phyloP scores from a whole-genome alignment of 2,797 vertebrate species.

The Heterohyrax brucei region DNA sequence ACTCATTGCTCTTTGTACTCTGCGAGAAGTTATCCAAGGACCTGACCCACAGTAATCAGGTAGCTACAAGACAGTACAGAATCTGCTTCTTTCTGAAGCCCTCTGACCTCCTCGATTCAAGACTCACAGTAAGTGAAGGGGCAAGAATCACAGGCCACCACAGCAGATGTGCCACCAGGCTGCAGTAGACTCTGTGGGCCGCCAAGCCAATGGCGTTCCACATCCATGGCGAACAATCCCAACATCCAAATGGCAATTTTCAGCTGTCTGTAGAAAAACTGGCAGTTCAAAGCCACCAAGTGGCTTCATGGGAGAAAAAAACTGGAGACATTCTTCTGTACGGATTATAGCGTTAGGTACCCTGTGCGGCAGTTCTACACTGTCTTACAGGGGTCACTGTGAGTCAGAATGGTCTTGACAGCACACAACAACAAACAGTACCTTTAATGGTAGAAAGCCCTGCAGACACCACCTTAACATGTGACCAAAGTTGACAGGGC shows the following conservation, averaged over 20 bases:
- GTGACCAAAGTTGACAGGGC: neutral
- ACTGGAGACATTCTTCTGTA: too few relatives aligned
- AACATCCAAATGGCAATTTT: neutral
- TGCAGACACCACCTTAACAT: too few relatives aligned
- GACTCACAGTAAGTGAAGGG: rapidly evolving
- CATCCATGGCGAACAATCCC: rapidly evolving
- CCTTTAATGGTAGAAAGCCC: neutral
- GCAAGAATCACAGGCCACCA: neutral
- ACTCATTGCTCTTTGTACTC: too few relatives aligned
- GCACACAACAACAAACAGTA: neutral
- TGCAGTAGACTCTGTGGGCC: rapidly evolving
- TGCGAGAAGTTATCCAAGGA: neutral
- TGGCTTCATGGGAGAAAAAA: too few relatives aligned
- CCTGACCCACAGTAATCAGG: neutral
- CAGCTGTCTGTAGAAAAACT: too few relatives aligned
- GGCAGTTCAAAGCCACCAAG: too few relatives aligned
- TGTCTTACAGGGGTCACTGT: too few relatives aligned
- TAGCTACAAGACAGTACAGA: neutral
- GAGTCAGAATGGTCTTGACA: too few relatives aligned
- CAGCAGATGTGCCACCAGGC: neutral
- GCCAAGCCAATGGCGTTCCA: neutral
- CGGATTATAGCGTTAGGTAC: too few relatives aligned
- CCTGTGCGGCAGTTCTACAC: too few relatives aligned
- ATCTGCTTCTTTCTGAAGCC: neutral
- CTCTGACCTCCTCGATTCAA: neutral